Evolutionary conservation across 2,113 vertebrate genomes (phyloP), one percentile per base, ranked within the genome.

Genomic region (Oostethus manadensis): DNA sequence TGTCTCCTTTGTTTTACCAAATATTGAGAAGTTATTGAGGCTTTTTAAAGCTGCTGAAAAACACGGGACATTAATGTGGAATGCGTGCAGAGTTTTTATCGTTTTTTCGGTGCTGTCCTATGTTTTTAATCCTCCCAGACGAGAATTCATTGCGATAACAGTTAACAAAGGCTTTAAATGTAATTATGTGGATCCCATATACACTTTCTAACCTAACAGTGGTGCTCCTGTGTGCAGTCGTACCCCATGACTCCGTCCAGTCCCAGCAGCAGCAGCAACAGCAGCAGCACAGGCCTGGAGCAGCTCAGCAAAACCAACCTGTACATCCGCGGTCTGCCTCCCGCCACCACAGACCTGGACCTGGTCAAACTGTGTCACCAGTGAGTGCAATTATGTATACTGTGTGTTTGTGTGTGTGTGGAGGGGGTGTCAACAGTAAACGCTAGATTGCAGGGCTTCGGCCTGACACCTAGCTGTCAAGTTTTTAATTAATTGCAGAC

Each of bases 221-320:
- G 92, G 84, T 86, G 91, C 85, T 92, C 93, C 86, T 93, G 93
- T 94, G 73, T 89, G 89, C 82, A 88, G 87, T 88, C 85, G 47
- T 96, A 95, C 79, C 97, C 95, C 72, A 98, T 99, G 97, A 96
- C 97, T 89, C 97, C 96, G 73, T 94, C 95, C 87, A 99, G 97
- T 84, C 97, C 97, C 76, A 95, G 94, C 83, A 97, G 93, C 83
- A 96, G 93, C 87, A 94, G 93, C 91, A 99, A 93, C 92, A 93
- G 91, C 86, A 89, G 88, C 84, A 91, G 87, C 79, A 95, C 95
- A 82, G 97, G 96, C 87, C 96, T 94, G 95, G 96, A 99, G 89
- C 96, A 98, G 79, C 93, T 99, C 84, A 99, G 97, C 90, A 99
- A 99, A 91, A 99, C 96, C 8, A 99, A 99, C 83, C 93, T 99